phyloP scores from a whole-genome alignment of 2,113 vertebrate species.

The Carassius gibelio region DNA sequence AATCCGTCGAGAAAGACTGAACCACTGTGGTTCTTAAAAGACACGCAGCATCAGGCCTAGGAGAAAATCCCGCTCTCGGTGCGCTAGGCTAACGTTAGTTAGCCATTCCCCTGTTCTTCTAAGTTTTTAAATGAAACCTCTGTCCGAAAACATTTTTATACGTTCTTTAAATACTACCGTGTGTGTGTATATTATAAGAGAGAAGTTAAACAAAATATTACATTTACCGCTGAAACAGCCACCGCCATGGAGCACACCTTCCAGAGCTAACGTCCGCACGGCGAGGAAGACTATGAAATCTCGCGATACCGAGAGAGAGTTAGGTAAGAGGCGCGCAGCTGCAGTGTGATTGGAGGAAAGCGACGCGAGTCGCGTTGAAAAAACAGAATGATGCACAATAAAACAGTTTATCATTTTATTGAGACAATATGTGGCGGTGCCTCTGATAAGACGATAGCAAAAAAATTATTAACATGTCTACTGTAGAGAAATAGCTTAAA shows the following conservation, averaged over 20 bases:
- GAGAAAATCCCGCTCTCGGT: constrained; percentile 23
- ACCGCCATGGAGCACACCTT: constrained; percentile 80
- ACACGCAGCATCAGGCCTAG: constrained; percentile 18
- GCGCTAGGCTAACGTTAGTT: constrained; percentile 16
- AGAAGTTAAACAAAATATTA: neutral
- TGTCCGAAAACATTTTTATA: neutral
- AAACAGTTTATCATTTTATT: neutral
- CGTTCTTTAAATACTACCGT: no score
- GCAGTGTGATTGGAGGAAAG: neutral
- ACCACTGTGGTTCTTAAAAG: neutral
- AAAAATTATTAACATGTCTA: neutral
- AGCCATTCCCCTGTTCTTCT: neutral
- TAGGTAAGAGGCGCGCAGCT: neutral
- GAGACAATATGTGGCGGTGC: neutral
- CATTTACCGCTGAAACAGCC: constrained; percentile 77
- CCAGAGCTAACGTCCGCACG: constrained; percentile 60
- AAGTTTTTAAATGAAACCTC: neutral
- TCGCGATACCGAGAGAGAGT: neutral
- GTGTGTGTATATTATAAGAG: neutral
- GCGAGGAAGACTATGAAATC: constrained; percentile 64
- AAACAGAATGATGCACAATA: neutral
- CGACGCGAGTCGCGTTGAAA: neutral
- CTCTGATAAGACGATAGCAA: neutral
- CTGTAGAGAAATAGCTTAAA: neutral
- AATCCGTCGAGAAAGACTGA: neutral